Evolutionary conservation across 1,140 invertebrate species (phyloP).

Genomic region (Eupeodes corollae): DNA sequence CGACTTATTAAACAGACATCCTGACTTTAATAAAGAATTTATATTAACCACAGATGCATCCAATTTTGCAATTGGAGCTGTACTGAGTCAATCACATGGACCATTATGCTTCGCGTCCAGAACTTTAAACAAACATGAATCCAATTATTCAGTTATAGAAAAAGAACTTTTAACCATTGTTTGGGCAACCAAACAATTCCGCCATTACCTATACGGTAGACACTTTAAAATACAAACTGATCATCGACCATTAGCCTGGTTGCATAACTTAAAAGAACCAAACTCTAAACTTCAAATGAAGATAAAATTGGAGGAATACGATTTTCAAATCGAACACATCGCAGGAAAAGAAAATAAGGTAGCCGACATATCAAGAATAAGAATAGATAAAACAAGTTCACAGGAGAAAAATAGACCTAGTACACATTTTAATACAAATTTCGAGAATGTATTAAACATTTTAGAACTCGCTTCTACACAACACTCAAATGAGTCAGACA

Average conservation of each 20-base stretch:
- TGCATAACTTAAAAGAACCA: constrained; percentile 10
- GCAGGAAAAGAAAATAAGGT: constrained; percentile 12
- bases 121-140: constrained; percentile 12
- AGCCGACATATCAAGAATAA: constrained; percentile 12
- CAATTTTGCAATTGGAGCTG: constrained; percentile 11
- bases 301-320: constrained; percentile 11
- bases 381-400: neutral
- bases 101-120: constrained; percentile 10
- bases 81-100: constrained; percentile 9
- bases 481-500: constrained; percentile 1
- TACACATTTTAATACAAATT: too few species aligned
- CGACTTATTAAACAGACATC: constrained; percentile 9
- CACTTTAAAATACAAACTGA: constrained; percentile 10
- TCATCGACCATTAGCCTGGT: constrained; percentile 11
- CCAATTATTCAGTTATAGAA: constrained; percentile 14
- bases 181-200: constrained; percentile 38
- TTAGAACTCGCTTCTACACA: neutral
- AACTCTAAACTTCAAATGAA: constrained; percentile 9
- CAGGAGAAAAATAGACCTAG: neutral
- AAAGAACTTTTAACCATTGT: constrained; percentile 22
- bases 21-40: constrained; percentile 13
- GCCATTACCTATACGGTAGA: constrained; percentile 11
- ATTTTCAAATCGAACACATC: constrained; percentile 12
- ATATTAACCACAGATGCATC: constrained; percentile 13
- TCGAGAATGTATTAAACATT: too few species aligned